phyloP scores from a whole-genome alignment of 2,113 vertebrate species.

The Passerina amoena region DNA sequence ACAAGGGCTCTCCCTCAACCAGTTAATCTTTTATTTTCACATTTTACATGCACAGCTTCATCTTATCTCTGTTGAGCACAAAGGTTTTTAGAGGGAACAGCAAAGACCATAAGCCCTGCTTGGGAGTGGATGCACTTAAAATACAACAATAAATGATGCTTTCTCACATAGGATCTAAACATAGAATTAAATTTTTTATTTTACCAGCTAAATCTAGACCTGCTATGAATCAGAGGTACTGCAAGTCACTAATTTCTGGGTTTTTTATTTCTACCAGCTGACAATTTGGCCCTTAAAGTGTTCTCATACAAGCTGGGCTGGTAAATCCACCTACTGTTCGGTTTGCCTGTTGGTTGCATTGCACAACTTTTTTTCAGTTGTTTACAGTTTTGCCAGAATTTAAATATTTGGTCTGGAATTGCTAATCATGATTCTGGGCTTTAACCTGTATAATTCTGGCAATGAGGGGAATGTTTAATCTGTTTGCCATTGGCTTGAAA shows the following conservation, averaged over 20 bases:
- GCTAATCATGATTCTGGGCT: not conserved
- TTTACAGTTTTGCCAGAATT: not conserved
- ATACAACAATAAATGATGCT: not conserved
- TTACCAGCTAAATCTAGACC: not conserved
- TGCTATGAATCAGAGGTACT: not conserved
- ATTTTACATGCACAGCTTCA: not conserved
- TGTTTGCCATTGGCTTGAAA: not conserved
- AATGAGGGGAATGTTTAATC: not conserved
- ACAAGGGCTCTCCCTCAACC: not conserved
- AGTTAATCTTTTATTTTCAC: not conserved
- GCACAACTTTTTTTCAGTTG: not conserved
- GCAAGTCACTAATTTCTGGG: not conserved
- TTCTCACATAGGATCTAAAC: not conserved
- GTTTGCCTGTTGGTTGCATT: not conserved
- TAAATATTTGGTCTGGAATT: not conserved
- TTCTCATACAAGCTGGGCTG: not conserved
- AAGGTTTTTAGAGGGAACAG: not conserved
- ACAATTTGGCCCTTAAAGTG: not conserved
- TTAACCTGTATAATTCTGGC: not conserved
- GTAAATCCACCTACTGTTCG: not conserved
- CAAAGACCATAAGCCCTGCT: not conserved
- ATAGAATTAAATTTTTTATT: not conserved
- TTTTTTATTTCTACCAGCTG: not conserved
- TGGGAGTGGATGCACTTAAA: not conserved
- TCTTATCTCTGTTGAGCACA: not conserved